Conservation (phyloP, 1,140 invertebrate species). For the Drosophila arawakana region DNA sequence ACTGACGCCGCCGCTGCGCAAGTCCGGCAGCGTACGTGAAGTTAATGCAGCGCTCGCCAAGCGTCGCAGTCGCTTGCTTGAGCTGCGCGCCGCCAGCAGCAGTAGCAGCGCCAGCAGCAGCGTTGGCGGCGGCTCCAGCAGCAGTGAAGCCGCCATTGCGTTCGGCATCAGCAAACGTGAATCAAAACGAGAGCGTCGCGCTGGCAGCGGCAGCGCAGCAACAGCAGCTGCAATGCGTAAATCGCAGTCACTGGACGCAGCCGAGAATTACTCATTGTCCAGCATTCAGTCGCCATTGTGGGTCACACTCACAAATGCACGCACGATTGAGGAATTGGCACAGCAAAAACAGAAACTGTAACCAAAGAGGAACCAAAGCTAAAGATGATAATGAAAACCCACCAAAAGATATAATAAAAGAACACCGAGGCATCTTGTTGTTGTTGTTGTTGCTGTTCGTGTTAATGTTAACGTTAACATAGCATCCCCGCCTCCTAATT, state of each 20-base stretch:
- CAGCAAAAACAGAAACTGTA: conserved; percentile 74
- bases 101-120: conserved; percentile 21
- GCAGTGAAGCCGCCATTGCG: conserved; percentile 51
- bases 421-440: conserved; percentile 1
- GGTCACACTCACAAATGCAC: conserved; percentile 88
- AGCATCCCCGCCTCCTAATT: background rate
- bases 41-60: conserved; percentile 59
- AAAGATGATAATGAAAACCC: background rate
- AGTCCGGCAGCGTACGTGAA: conserved; percentile 63
- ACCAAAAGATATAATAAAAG: background rate
- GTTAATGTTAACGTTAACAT: conserved; percentile 22
- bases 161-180: conserved; percentile 58
- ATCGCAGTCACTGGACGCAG: conserved; percentile 70
- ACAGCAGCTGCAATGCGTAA: conserved; percentile 60
- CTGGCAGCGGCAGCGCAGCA: background rate
- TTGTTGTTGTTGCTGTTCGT: conserved; percentile 28
- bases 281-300: conserved; percentile 86
- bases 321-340: conserved; percentile 84
- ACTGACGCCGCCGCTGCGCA: conserved; percentile 61
- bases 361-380: background rate
- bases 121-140: conserved; percentile 19
- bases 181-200: conserved; percentile 56
- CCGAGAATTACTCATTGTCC: conserved; percentile 69
- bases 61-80: conserved; percentile 66
- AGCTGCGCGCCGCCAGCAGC: conserved; percentile 60